Evolutionary conservation across 2,797 vertebrate genomes (phyloP).

Genomic region (Protosalanx chinensis): DNA sequence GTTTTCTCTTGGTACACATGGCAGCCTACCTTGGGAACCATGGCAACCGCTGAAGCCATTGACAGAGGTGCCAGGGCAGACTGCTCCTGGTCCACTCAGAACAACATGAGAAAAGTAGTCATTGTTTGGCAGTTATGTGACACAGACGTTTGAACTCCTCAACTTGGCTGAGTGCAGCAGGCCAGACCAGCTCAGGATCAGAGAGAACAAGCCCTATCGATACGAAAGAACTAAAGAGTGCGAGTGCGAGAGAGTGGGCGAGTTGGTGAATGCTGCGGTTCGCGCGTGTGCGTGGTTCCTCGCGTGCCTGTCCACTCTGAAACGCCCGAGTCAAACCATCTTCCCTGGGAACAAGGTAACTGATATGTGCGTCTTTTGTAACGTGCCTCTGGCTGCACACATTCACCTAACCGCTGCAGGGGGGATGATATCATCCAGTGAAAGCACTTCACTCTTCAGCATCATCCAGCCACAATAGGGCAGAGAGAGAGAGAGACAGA

Average conservation of each 20-base stretch:
- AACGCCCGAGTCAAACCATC: conserved; percentile 2
- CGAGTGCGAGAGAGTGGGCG: background rate
- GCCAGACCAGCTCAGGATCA: too few species aligned
- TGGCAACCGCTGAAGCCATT: background rate
- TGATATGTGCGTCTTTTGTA: conserved; percentile 30
- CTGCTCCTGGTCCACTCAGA: background rate
- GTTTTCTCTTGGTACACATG: background rate
- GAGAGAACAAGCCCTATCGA: too few species aligned
- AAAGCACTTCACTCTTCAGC: background rate
- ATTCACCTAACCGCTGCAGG: conserved; percentile 14
- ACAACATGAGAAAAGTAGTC: background rate
- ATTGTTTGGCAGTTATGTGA: background rate
- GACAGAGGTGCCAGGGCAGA: background rate
- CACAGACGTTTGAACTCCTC: too few species aligned
- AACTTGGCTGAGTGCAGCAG: too few species aligned
- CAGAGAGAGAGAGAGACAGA: background rate
- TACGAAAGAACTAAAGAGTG: background rate
- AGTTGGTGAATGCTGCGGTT: background rate
- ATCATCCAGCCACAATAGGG: background rate
- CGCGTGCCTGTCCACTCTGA: background rate
- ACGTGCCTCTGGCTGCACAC: conserved; percentile 3
- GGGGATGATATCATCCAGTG: conserved; percentile 7
- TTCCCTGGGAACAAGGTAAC: conserved; percentile 37
- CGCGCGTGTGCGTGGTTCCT: background rate
- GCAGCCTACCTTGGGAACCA: background rate